A percentile compares a stretch with the other conserved stretches of the same genome.
Conservation (phyloP, 1,140 invertebrate genomes). For the Ostrea denselamellosa region DNA sequence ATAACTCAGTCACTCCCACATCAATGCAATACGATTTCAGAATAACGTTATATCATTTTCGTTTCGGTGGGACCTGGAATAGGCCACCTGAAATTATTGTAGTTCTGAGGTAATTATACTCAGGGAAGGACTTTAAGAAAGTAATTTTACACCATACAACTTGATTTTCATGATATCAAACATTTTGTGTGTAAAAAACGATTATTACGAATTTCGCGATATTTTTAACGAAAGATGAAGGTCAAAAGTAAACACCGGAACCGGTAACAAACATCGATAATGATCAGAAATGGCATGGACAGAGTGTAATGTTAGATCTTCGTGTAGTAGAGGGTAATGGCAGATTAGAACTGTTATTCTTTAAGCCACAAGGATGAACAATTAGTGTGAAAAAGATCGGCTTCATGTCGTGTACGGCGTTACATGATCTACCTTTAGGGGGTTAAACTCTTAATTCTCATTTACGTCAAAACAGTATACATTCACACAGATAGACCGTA, state of each 20-base stretch:
- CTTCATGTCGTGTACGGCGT: neutral
- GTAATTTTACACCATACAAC: neutral
- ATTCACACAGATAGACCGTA: neutral
- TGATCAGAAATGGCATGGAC: conserved; percentile 18
- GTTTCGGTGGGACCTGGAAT: neutral
- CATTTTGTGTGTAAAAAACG: neutral
- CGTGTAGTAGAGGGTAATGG: neutral
- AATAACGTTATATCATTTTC: neutral
- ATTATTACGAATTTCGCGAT: neutral
- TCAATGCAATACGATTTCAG: neutral
- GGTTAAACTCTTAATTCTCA: conserved; percentile 6
- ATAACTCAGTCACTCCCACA: neutral
- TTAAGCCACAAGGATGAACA: neutral
- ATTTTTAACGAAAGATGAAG: neutral
- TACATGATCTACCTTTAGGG: conserved; percentile 15
- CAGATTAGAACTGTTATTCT: neutral
- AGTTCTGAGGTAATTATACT: neutral
- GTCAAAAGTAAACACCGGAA: neutral
- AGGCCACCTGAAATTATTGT: conserved; percentile 10
- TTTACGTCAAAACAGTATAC: neutral
- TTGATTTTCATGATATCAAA: neutral
- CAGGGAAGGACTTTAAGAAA: neutral
- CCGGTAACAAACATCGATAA: neutral
- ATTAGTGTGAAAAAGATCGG: conserved; percentile 15
- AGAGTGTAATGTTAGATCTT: neutral